These are phyloP conservation scores for Hirundichthys speculiger DNA, from an alignment of 2,113 vertebrate genomes.

Conservation along the genomic window DNA sequence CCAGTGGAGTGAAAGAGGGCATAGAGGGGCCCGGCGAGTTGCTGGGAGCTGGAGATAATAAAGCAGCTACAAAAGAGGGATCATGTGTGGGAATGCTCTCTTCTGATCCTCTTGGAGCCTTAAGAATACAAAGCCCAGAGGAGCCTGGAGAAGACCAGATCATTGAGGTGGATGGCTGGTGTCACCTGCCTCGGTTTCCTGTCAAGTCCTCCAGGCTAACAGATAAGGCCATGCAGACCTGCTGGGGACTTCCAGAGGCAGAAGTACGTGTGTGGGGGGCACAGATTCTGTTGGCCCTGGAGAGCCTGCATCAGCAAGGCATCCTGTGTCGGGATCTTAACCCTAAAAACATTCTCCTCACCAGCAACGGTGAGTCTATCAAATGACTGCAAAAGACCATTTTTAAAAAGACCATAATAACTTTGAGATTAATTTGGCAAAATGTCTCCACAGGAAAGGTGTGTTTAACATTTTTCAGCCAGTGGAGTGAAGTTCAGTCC, in stretches of 20 bases:
- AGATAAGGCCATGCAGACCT: constrained; percentile 28
- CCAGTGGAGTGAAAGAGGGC: constrained; percentile 31
- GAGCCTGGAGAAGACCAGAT: constrained; percentile 62
- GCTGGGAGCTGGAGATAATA: constrained; percentile 53
- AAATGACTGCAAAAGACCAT: not conserved
- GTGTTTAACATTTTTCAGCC: constrained; percentile 94
- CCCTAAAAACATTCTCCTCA: constrained; percentile 94
- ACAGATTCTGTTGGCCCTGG: constrained; percentile 90
- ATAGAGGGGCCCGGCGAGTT: constrained; percentile 59
- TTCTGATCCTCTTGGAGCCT: constrained; percentile 13
- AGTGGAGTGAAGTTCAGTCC: constrained; percentile 95
- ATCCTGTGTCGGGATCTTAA: constrained; percentile 95
- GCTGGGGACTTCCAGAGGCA: constrained; percentile 84
- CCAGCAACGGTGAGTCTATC: constrained; percentile 82
- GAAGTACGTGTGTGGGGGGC: constrained; percentile 91
- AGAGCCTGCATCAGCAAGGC: constrained; percentile 94
- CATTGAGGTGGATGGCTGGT: constrained; percentile 80
- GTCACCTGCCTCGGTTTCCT: constrained; percentile 61
- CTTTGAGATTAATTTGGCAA: constrained; percentile 3
- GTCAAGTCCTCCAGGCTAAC: constrained; percentile 19
- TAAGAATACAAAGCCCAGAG: constrained; percentile 27
- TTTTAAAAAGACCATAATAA: not conserved
- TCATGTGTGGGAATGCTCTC: constrained; percentile 47
- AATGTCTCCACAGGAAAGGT: constrained; percentile 84
- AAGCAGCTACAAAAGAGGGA: constrained; percentile 34